phyloP scores from a whole-genome alignment of 2,797 vertebrate genomes.

The Bufotes viridis region DNA sequence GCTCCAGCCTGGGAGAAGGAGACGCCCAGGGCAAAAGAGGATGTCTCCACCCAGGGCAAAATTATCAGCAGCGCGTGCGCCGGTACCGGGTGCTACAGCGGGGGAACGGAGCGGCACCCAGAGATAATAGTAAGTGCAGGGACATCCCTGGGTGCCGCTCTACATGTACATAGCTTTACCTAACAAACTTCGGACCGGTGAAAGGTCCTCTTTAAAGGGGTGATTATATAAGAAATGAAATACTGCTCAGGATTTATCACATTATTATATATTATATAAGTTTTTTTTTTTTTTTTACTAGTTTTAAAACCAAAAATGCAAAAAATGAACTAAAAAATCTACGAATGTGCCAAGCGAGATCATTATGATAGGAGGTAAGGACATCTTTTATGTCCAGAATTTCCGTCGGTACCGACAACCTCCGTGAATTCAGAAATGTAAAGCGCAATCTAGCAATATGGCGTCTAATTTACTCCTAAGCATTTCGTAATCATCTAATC shows the following conservation, averaged over 20 bases:
- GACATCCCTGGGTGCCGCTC: no score
- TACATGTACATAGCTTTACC: no score
- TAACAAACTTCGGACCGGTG: no score
- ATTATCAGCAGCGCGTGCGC: no score
- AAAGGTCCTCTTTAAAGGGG: no score
- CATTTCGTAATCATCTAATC: neutral
- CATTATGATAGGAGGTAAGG: neutral
- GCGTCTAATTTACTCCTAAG: neutral
- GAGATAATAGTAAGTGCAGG: no score
- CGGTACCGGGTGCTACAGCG: no score
- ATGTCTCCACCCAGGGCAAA: no score
- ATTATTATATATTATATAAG: neutral
- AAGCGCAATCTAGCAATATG: neutral
- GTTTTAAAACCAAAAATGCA: neutral
- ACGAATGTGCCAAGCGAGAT: neutral
- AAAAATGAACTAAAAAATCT: neutral
- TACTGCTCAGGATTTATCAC: neutral
- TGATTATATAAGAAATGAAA: neutral
- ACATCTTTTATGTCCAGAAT: neutral
- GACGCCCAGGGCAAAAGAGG: no score
- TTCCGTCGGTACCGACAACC: neutral
- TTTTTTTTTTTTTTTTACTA: neutral
- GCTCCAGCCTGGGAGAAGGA: no score
- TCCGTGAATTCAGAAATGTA: neutral
- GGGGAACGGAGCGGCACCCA: no score